Evolutionary conservation across 2,888 invertebrate genomes (phyloP), one percentile per base, ranked within the genome.

Genomic region (Tricholauxania praeusta): DNA sequence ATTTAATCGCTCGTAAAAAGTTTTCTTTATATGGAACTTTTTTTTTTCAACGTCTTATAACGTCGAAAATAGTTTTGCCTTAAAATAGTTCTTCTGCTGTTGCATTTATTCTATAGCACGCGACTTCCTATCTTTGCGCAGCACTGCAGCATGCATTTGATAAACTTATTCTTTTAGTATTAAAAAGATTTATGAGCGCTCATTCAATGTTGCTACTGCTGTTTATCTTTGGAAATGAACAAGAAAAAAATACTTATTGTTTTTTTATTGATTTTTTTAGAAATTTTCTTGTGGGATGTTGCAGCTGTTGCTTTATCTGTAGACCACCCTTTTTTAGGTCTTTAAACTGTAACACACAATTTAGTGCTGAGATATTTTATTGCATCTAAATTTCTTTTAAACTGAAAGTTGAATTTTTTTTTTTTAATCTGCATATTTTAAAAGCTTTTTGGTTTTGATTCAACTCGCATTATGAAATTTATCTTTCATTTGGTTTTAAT

Each of bases 1-100:
- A 63, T 63, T 63, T 28, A 57, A 57, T 63, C 63, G 63, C 63
- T 63, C 19, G 63, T 63, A 47, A 63, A 48, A 39, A 39, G 39
- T 39, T 39, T 39, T 39, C 39, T 10, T 39, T 8, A 39, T 8
- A 7, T 39, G 2, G 10, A 7, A 63, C 3, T 63, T 17, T 63
- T 63, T 12, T 47, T 48, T 2, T 7, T n/a, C 62, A 17, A 47
- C 62, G 22, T 47, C 39, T 32, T 63, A 12, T 39, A 39, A 5
- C 10, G 48, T 7, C 48, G 63, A 19, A 63, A 63, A 63, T 48
- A 47, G 7, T 5, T 32, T 62, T 47, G 62, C 39, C 48, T 62
- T 62, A 39, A 32, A 47, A 62, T 62, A 28, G 57, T 57, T 57
- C 19, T 57, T 57, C 15, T 57, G n/a, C 14, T 19, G 17, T 15